Evolutionary conservation across 2,888 invertebrate species (phyloP), one percentile per base, ranked within the genome.

Genomic region (Heliothis peltigera): DNA sequence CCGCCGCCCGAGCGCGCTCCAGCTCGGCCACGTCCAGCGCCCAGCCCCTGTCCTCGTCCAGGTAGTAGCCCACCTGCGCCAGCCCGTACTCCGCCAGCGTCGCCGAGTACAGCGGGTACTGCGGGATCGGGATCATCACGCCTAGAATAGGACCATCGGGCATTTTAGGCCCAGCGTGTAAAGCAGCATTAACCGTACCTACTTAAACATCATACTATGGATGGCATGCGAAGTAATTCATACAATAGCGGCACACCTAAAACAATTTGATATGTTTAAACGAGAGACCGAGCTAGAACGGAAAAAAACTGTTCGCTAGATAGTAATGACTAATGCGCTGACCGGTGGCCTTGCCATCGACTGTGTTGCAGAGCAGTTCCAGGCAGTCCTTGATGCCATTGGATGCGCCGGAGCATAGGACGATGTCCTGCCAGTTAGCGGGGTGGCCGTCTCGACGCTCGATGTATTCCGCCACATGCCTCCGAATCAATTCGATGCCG

Each of bases 51-150:
- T 96, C 96, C 92, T 99, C 99, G 91, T 99, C 96, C 83, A 99
- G 95, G 92, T 97, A 99, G 92, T 99, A 99, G 2, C 97, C 97
- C 57, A 98, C 95, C 96, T 98, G 96, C 8, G 94, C 88, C 91
- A 99, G 97, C 59, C 98, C 97, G 89, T 98, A 99, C 93, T 99
- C 99, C 1, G 98, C 97, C 47, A 99, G 93, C 0, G 99, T 97
- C 0, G 99, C 99, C 1, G 99, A 99, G 93, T 99, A 99, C 19
- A 99, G 95, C 0, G 99, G 99, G 94, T 99, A 99, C 89, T 99
- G 99, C 0, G 99, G 99, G 87, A 99, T 99, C 0, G 99, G 99
- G 78, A 99, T 97, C 98, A 99, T 97, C 7, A 99, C 97, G 4
- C 99, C 99, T 70, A 96, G 15, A 21, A 25, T 25, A 25, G n/a